Evolutionary conservation across 2,797 vertebrate species (phyloP).

Genomic region (Galago senegalensis): DNA sequence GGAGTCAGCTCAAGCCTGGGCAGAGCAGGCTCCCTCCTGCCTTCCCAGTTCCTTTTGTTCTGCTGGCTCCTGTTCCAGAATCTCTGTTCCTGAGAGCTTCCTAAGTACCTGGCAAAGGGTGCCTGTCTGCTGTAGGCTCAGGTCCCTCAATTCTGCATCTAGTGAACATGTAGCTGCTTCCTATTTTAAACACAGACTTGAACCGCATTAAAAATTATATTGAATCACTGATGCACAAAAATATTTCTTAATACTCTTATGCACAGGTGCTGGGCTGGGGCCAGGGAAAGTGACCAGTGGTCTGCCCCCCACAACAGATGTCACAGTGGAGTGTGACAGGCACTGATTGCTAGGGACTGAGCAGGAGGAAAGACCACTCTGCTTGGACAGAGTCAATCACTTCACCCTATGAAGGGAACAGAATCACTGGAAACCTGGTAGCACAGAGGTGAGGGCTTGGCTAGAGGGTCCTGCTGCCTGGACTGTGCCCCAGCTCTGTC

Average conservation of each 20-base stretch:
- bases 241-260: background rate
- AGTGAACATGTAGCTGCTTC: background rate
- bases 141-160: background rate
- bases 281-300: background rate
- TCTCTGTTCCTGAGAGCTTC: background rate
- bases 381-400: background rate
- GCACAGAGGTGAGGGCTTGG: too few species aligned
- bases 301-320: too few species aligned
- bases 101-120: too few species aligned
- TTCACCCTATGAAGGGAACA: background rate
- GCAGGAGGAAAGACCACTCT: background rate
- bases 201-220: too few species aligned
- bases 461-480: background rate
- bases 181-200: too few species aligned
- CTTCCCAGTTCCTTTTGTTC: too few species aligned
- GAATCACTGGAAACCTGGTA: background rate
- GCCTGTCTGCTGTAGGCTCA: too few species aligned
- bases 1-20: background rate
- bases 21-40: background rate
- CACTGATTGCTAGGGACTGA: accelerated
- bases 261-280: too few species aligned
- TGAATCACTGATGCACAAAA: too few species aligned
- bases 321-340: accelerated
- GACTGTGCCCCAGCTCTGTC: background rate
- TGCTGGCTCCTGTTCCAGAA: accelerated